Evolutionary conservation across 2,888 invertebrate species (phyloP).

Genomic region (Pollenia labialis): DNA sequence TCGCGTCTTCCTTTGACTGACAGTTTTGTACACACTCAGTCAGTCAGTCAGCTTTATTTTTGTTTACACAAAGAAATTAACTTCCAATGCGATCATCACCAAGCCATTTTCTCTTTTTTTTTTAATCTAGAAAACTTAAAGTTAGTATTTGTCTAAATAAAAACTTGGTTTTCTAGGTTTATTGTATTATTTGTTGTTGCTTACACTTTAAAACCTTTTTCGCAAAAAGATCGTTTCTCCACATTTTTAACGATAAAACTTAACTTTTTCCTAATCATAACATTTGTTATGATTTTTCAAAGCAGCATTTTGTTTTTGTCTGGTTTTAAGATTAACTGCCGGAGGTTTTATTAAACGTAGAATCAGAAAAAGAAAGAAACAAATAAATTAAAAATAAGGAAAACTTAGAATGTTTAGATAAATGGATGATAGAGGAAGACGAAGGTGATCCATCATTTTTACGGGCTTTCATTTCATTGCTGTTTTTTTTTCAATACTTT

Average conservation of each 20-base stretch:
- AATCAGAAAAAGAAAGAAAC: background rate
- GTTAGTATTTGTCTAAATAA: no score
- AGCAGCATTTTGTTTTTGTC: background rate
- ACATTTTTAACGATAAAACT: conserved; percentile 1
- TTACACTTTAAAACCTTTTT: conserved; percentile 20
- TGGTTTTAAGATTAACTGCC: conserved; percentile 18
- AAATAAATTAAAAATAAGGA: conserved; percentile 9
- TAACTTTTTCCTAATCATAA: conserved; percentile 11
- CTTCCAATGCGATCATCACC: no score
- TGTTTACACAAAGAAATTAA: no score
- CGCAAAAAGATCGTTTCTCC: background rate
- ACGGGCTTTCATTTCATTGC: conserved; percentile 32
- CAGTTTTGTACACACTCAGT: conserved; percentile 8
- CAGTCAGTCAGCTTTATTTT: background rate
- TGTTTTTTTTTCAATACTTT: background rate
- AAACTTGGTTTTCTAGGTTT: background rate
- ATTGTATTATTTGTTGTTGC: background rate
- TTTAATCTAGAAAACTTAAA: no score
- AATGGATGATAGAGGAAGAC: background rate
- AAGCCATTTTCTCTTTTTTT: no score
- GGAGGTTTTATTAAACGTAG: conserved; percentile 2
- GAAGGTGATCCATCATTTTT: conserved; percentile 27
- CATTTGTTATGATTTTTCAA: background rate
- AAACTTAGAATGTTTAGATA: background rate
- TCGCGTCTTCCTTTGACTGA: conserved; percentile 36